Conservation (phyloP, 2,888 invertebrate genomes). For the Poecilobothrus nobilitatus region DNA sequence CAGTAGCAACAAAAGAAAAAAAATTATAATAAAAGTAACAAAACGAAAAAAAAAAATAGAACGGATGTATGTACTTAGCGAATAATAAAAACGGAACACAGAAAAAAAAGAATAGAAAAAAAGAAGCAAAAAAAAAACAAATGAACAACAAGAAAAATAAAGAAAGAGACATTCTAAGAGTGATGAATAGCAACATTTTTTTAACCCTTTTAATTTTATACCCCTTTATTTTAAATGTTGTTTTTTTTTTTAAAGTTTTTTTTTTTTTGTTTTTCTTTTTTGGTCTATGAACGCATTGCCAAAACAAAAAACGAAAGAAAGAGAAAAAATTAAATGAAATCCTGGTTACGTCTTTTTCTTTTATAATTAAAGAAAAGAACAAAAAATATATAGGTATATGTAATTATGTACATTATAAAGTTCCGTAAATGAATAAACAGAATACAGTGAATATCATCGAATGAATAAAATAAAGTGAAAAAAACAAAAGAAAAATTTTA, state of each 20-base stretch:
- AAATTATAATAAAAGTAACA: background rate
- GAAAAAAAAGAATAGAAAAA: too few species aligned
- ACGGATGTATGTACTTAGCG: constrained; percentile 19
- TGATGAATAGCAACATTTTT: background rate
- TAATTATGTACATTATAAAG: too few species aligned
- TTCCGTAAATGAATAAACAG: too few species aligned
- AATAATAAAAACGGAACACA: background rate
- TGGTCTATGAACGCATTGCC: too few species aligned
- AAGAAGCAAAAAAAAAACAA: too few species aligned
- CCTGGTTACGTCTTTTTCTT: background rate
- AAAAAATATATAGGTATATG: background rate
- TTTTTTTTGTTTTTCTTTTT: too few species aligned
- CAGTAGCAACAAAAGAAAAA: too few species aligned
- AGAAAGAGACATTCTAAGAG: background rate
- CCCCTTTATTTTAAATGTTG: background rate
- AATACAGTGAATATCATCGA: too few species aligned
- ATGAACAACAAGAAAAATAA: background rate
- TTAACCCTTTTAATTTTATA: background rate
- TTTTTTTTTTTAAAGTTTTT: background rate
- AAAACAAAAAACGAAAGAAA: background rate
- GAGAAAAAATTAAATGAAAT: background rate
- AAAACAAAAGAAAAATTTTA: too few species aligned
- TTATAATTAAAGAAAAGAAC: background rate
- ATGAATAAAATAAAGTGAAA: too few species aligned
- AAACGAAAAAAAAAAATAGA: constrained; percentile 18